phyloP scores from a whole-genome alignment of 2,888 invertebrate genomes.

The Alloplasta piceator region DNA sequence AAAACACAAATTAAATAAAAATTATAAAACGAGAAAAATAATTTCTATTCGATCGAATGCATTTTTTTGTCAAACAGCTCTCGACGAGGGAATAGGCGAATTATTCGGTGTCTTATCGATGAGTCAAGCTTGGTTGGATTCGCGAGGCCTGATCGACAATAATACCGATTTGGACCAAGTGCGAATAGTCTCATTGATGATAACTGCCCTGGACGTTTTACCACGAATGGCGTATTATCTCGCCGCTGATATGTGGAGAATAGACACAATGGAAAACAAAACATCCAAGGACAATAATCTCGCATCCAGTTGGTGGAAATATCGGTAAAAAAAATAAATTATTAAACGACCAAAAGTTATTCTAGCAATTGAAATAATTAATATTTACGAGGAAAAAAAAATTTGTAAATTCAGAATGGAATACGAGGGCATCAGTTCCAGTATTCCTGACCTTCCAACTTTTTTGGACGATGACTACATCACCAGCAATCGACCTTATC shows the following conservation, averaged over 20 bases:
- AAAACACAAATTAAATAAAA: no score
- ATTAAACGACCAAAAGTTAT: not conserved
- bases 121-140: constrained; percentile 76
- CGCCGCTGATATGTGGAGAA: constrained; percentile 77
- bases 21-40: not conserved
- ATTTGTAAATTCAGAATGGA: constrained; percentile 67
- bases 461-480: constrained; percentile 77
- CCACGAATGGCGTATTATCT: constrained; percentile 79
- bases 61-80: constrained; percentile 65
- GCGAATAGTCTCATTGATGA: constrained; percentile 74
- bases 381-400: not conserved
- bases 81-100: constrained; percentile 77
- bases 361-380: not conserved
- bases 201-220: constrained; percentile 78
- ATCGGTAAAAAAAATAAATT: constrained; percentile 71
- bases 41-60: not conserved
- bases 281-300: constrained; percentile 70
- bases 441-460: constrained; percentile 70
- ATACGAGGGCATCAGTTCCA: constrained; percentile 72
- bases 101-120: constrained; percentile 78
- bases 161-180: constrained; percentile 70
- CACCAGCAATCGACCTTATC: constrained; percentile 77
- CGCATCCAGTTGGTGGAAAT: constrained; percentile 77
- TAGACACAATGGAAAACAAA: constrained; percentile 73
- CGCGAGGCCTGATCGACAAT: constrained; percentile 70